A percentile compares a stretch with the other conserved stretches of the same genome.
Evolutionary conservation across 1,140 invertebrate genomes (phyloP).

Genomic region (Plodia interpunctella): DNA sequence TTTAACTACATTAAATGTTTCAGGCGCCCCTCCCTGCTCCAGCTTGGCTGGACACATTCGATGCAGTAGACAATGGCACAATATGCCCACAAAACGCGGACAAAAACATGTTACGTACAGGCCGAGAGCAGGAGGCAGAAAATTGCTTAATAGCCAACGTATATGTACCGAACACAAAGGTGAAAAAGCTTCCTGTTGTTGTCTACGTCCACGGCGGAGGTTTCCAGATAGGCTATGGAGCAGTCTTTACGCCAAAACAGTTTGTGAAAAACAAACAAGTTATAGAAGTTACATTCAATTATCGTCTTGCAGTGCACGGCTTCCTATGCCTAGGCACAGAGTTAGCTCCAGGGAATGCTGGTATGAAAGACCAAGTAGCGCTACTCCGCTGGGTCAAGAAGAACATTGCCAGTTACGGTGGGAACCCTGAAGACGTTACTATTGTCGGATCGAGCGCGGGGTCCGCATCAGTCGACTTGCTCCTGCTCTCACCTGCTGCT

Average conservation of each 20-base stretch:
- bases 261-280: conserved; percentile 20
- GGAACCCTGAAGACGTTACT: conserved; percentile 45
- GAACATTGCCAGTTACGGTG: conserved; percentile 48
- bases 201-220: conserved; percentile 23
- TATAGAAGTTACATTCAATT: conserved; percentile 32
- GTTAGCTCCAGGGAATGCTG: conserved; percentile 42
- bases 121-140: conserved; percentile 11
- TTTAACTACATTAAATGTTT: neutral
- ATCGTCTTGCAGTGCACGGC: conserved; percentile 21
- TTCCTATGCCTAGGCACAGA: conserved; percentile 37
- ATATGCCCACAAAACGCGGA: conserved; percentile 17
- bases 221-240: conserved; percentile 13
- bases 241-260: conserved; percentile 1
- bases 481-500: conserved; percentile 38
- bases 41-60: conserved; percentile 17
- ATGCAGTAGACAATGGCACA: conserved; percentile 19
- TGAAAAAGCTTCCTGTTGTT: conserved; percentile 21
- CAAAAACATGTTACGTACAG: neutral
- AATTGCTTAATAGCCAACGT: conserved; percentile 23
- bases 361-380: conserved; percentile 48
- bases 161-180: conserved; percentile 16
- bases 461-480: conserved; percentile 31
- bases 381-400: conserved; percentile 42
- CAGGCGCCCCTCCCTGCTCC: conserved; percentile 24
- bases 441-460: conserved; percentile 44